phyloP scores from a whole-genome alignment of 1,140 invertebrate genomes.

The Saccostrea echinata region DNA sequence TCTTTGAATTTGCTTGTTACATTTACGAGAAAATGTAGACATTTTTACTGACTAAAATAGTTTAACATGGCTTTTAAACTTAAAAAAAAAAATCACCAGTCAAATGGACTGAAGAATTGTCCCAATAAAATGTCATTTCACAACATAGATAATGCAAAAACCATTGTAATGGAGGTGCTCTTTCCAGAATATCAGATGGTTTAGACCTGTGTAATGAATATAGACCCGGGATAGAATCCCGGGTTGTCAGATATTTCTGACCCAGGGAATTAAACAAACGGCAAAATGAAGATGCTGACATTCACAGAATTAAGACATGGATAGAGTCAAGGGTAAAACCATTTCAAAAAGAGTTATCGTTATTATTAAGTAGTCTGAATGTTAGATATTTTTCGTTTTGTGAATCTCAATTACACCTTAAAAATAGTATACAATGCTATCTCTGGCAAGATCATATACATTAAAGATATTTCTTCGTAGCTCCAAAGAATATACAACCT shows the following conservation, averaged over 20 bases:
- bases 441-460: too few relatives aligned
- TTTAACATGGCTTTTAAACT: conserved; percentile 51
- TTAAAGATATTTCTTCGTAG: too few relatives aligned
- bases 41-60: conserved; percentile 59
- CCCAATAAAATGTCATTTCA: too few relatives aligned
- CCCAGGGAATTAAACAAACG: not conserved
- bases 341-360: not conserved
- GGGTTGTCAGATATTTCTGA: not conserved
- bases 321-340: not conserved
- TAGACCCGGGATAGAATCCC: too few relatives aligned
- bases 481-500: too few relatives aligned
- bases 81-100: conserved; percentile 60
- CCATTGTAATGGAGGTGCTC: conserved; percentile 66
- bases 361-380: too few relatives aligned
- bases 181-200: conserved; percentile 43
- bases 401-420: too few relatives aligned
- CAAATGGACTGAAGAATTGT: conserved; percentile 65
- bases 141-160: conserved; percentile 58
- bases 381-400: too few relatives aligned
- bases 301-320: not conserved
- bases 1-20: too few relatives aligned
- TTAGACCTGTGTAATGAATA: not conserved
- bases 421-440: too few relatives aligned
- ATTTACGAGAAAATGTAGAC: too few relatives aligned
- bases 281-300: conserved; percentile 24